Base-by-base conservation (phyloP, 2,113 vertebrate species). In the Scolopax mira region DNA sequence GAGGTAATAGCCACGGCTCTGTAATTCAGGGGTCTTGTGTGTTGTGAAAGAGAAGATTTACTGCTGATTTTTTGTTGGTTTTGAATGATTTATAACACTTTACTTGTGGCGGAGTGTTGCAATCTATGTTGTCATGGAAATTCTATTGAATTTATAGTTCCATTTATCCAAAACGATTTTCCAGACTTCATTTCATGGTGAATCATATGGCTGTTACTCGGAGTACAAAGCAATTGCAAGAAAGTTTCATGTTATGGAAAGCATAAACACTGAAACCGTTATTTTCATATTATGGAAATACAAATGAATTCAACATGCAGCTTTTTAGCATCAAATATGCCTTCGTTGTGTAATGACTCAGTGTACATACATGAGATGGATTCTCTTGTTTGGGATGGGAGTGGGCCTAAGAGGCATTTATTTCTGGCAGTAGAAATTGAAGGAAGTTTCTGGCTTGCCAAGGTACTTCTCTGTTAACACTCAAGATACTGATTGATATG, bases 181-280 rank as follows among this genome's bases (percentile, higher is more conserved):
- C 97, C 97, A 98, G 98, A 98, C 98, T 98, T 98, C 98, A 98
- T 98, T 98, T 98, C 98, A 98, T 97, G 98, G 98, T 98, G 98
- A 98, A 98, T 98, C 98, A 98, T 98, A 97, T 97, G 97, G 97
- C 97, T 98, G 97, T 98, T 98, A 97, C 97, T 98, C 5, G 58
- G 97, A 96, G 96, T 97, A 98, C 97, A 98, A 98, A 98, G 97
- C 98, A 97, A 98, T 98, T 98, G 97, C 95, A 94, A 79, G 96
- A 96, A 97, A 98, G 97, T 98, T 98, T 96, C 95, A 57, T 95
- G 96, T 98, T 98, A 93, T 64, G 69, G 96, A 97, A 96, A 97
- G 96, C 95, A 88, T 97, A 97, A 98, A 97, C 97, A 97, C 94
- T 72, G 93, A 72, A 88, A 93, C 97, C 37, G 86, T 96, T 97